Evolutionary conservation across 1,140 invertebrate species (phyloP), one percentile per base, ranked within the genome.

Genomic region (Micrasema longulum): DNA sequence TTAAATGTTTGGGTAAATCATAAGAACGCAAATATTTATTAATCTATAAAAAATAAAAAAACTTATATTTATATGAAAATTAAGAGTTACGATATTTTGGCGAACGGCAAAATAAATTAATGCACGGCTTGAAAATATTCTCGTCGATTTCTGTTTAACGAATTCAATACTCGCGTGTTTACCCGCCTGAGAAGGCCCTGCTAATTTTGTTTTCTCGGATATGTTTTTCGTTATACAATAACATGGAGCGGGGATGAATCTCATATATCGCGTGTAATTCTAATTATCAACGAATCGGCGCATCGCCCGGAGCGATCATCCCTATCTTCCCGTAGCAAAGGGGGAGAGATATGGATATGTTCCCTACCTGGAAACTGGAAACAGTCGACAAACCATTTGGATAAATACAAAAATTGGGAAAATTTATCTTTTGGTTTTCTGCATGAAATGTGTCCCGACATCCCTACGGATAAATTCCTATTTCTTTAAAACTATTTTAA

Each of bases 201-300:
- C 38, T 63, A 23, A 63, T 63, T 43, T 45, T 26, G 60, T 63
- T 63, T 45, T 63, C 41, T 47, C 38, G 18, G 41, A 63, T 45
- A 63, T 63, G 43, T 63, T 63, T 63, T 63, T 45, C 60, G 60
- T 23, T 45, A 38, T 63, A 45, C 43, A 45, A 63, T 45, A 63
- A 63, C 43, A 63, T 45, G 31, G 26, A 14, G n/a, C 52, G 26
- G 52, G 31, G 55, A n/a, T 31, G 43, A 12, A 45, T 47, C 60
- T 63, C 60, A 47, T 45, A 45, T 63, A 63, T 63, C 60, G 60
- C 20, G 22, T 47, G 60, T 63, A 63, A 63, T 63, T 63, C 38
- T 63, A 63, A 63, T 63, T 63, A 63, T 63, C 60, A 45, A 63
- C 60, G 60, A 47, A 45, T 47, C 60, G 41, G 41, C 60, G 60